phyloP scores from a whole-genome alignment of 92 coral and sea anemone genomes.

The Actinostola sp. region DNA sequence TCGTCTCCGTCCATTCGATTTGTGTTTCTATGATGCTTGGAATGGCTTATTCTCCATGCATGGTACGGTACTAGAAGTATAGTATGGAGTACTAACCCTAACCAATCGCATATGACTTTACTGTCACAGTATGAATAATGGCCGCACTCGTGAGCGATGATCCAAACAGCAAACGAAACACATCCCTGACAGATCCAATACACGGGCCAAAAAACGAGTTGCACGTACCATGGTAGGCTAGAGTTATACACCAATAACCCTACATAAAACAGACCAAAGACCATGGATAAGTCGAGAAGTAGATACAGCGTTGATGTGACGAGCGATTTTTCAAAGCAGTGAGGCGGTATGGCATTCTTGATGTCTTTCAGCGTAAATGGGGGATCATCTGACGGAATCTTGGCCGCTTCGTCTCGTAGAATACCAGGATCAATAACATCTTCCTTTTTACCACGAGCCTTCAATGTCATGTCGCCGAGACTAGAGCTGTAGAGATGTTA shows the following conservation, averaged over 20 bases:
- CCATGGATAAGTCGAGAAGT: constrained; percentile 57
- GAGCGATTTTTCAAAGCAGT: constrained; percentile 82
- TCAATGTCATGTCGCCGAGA: constrained; percentile 16
- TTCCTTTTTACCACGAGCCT: background rate
- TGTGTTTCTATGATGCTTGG: constrained; percentile 80
- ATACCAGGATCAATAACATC: background rate
- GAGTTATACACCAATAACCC: constrained; percentile 66
- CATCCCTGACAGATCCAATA: constrained; percentile 92
- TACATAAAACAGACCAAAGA: constrained; percentile 37
- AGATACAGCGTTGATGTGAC: constrained; percentile 63
- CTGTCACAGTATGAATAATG: constrained; percentile 83
- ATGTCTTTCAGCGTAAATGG: constrained; percentile 81
- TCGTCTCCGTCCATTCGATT: constrained; percentile 89
- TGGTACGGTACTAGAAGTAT: constrained; percentile 78
- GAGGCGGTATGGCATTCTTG: constrained; percentile 83
- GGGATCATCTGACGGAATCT: constrained; percentile 47
- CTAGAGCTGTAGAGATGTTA: too few relatives aligned
- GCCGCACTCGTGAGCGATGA: constrained; percentile 89
- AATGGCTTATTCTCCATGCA: constrained; percentile 81
- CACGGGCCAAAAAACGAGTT: constrained; percentile 78
- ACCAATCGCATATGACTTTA: constrained; percentile 70
- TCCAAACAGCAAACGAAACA: constrained; percentile 83
- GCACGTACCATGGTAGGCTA: constrained; percentile 59
- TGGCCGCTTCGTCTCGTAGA: constrained; percentile 12
- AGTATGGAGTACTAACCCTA: constrained; percentile 77